Conservation (phyloP, 2,888 invertebrate genomes). For the Cepaea hortensis region DNA sequence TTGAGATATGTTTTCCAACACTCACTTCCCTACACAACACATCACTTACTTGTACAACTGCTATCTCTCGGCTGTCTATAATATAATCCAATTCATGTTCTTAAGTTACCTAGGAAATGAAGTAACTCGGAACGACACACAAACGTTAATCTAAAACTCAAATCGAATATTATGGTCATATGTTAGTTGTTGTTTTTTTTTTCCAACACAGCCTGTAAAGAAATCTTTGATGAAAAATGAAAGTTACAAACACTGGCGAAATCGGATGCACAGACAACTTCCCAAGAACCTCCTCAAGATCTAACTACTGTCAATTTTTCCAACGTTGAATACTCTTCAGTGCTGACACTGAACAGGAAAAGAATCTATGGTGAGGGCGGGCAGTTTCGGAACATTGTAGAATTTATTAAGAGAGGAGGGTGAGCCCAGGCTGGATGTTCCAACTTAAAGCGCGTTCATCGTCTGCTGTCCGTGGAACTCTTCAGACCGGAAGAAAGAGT, state of each 20-base stretch:
- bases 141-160: too few species aligned
- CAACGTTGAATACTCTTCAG: not conserved
- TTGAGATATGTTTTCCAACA: too few species aligned
- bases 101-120: not conserved
- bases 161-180: too few species aligned
- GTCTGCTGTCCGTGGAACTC: slow-evolving; percentile 20
- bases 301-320: not conserved
- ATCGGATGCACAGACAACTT: not conserved
- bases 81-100: not conserved
- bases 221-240: not conserved
- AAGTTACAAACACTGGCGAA: not conserved
- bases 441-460: slow-evolving; percentile 9
- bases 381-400: too few species aligned
- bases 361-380: not conserved
- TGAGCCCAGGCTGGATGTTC: not conserved
- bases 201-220: not conserved
- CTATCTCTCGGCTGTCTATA: not conserved
- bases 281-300: too few species aligned
- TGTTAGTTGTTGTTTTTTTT: too few species aligned
- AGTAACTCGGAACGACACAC: too few species aligned
- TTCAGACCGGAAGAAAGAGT: slow-evolving; percentile 21
- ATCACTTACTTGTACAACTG: not conserved
- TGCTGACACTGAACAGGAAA: not conserved
- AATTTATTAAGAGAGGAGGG: not conserved
- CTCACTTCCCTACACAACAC: too few species aligned